phyloP scores from a whole-genome alignment of 2,113 vertebrate genomes.

The Excalfactoria chinensis region DNA sequence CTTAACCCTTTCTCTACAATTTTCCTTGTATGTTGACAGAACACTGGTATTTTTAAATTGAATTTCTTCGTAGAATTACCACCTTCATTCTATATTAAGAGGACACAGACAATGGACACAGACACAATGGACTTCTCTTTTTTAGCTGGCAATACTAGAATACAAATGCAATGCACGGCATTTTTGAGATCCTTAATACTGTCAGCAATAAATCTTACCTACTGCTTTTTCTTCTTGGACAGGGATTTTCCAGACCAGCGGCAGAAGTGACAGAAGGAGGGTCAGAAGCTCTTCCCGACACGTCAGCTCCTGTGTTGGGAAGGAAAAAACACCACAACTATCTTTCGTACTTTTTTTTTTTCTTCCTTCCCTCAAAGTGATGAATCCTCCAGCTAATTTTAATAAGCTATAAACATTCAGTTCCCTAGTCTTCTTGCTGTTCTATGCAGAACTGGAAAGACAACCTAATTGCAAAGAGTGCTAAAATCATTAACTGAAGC shows the following conservation, averaged over 20 bases:
- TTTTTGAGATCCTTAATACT: background rate
- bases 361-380: background rate
- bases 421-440: background rate
- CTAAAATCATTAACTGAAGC: conserved; percentile 12
- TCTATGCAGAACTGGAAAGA: background rate
- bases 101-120: background rate
- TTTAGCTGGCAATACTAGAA: background rate
- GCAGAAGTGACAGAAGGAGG: conserved; percentile 91
- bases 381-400: background rate
- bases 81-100: background rate
- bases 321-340: background rate
- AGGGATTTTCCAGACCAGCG: conserved; percentile 97
- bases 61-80: background rate
- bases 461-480: rapidly evolving
- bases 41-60: background rate
- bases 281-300: conserved; percentile 97
- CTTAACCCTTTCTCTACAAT: background rate
- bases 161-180: background rate
- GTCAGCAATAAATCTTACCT: conserved; percentile 75
- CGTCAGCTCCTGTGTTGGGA: conserved; percentile 86
- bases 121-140: background rate
- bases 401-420: background rate
- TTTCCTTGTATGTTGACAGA: background rate
- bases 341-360: background rate
- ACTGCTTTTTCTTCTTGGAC: conserved; percentile 91